These are phyloP conservation scores for Hassar affinis DNA, from an alignment of 2,113 vertebrate species.

Conservation along the genomic window DNA sequence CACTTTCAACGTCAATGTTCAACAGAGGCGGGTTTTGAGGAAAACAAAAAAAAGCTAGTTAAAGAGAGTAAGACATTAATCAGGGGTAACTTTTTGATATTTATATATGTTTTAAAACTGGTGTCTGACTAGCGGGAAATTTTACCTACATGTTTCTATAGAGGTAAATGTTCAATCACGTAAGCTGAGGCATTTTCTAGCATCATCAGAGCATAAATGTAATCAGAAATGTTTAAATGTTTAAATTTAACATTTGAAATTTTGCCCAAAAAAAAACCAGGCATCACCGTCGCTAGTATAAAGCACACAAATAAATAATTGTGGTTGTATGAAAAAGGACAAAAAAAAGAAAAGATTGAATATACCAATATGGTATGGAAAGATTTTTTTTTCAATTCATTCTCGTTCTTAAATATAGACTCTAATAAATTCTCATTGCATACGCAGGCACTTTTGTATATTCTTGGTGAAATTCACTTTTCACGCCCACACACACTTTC, in stretches of 20 bases:
- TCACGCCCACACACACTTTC: slow-evolving; percentile 55
- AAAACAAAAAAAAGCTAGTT: not conserved
- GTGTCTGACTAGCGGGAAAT: not conserved
- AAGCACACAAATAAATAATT: slow-evolving; percentile 75
- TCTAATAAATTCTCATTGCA: slow-evolving; percentile 71
- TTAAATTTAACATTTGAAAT: slow-evolving; percentile 58
- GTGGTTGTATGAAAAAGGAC: slow-evolving; percentile 62
- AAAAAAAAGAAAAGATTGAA: slow-evolving; percentile 74
- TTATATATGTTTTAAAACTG: not conserved
- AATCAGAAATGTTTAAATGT: slow-evolving; percentile 62
- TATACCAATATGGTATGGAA: slow-evolving; percentile 84
- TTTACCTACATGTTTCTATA: not conserved
- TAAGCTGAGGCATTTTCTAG: slow-evolving; percentile 39
- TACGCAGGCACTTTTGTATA: slow-evolving; percentile 76
- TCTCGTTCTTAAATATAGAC: slow-evolving; percentile 77
- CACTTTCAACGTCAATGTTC: slow-evolving; percentile 5
- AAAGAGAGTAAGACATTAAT: not conserved
- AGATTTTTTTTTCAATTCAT: slow-evolving; percentile 71
- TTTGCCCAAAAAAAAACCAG: slow-evolving; percentile 71
- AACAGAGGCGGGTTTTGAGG: not conserved
- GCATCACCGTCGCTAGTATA: slow-evolving; percentile 71
- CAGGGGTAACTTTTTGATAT: not conserved
- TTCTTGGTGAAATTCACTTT: slow-evolving; percentile 69
- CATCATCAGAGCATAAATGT: slow-evolving; percentile 61
- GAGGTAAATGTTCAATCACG: not conserved